These are phyloP conservation scores for Dinocampus coccinellae DNA, from an alignment of 2,888 invertebrate genomes.

Conservation along the genomic window DNA sequence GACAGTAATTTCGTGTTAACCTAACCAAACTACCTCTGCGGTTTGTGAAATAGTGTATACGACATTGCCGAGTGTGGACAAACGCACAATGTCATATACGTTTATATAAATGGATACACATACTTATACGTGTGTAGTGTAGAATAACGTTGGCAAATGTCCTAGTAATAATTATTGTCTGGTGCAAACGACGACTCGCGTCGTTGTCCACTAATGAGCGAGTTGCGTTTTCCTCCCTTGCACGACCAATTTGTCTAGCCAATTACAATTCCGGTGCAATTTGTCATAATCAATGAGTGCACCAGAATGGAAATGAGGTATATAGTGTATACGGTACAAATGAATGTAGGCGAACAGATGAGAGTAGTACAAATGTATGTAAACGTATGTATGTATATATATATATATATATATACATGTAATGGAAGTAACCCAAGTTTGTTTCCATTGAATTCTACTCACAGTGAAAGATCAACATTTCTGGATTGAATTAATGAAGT, in stretches of 20 bases:
- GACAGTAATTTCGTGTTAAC: not conserved
- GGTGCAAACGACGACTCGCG: not conserved
- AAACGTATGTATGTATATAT: not conserved
- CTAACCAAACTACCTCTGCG: not conserved
- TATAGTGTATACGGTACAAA: not conserved
- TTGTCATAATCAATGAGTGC: constrained; percentile 22
- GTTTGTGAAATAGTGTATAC: not conserved
- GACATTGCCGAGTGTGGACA: not conserved
- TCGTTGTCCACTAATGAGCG: constrained; percentile 23
- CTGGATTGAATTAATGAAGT: constrained; percentile 9
- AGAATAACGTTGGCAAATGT: not conserved
- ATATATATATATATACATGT: not conserved
- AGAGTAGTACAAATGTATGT: not conserved
- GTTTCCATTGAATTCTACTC: constrained; percentile 8
- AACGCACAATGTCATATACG: not conserved
- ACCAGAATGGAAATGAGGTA: constrained; percentile 8
- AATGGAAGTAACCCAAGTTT: constrained; percentile 3
- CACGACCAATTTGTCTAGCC: constrained; percentile 14
- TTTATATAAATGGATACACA: not conserved
- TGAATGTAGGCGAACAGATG: not conserved
- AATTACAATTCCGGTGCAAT: constrained; percentile 17
- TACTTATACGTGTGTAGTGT: not conserved
- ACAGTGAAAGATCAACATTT: constrained; percentile 12
- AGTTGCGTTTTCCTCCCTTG: constrained; percentile 11
- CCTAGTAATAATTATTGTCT: constrained; percentile 6